Conservation (phyloP, 2,888 invertebrate genomes). For the Ceriagrion tenellum region DNA sequence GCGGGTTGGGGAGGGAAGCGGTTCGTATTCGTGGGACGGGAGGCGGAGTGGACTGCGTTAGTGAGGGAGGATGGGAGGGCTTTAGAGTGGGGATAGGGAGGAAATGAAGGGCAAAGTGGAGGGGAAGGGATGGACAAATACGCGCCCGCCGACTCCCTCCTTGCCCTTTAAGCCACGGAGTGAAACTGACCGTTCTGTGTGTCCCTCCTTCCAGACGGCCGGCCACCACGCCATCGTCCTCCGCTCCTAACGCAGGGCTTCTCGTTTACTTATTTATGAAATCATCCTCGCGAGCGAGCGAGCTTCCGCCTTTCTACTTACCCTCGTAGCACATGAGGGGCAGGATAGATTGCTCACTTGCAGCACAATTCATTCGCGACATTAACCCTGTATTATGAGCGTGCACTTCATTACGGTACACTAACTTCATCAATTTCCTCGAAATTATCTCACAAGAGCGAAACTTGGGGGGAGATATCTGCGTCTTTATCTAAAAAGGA, state of each 20-base stretch:
- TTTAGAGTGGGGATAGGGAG: neutral
- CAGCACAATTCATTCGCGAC: neutral
- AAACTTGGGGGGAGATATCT: too few species aligned
- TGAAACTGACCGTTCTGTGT: neutral
- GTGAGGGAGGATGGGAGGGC: neutral
- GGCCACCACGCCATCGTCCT: neutral
- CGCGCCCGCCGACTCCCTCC: neutral
- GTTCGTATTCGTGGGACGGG: neutral
- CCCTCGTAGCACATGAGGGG: neutral
- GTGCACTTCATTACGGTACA: neutral
- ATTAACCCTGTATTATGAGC: neutral
- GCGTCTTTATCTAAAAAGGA: too few species aligned
- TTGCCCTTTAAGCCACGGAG: neutral
- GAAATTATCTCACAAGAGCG: too few species aligned
- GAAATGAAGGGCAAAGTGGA: neutral
- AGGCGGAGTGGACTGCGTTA: neutral
- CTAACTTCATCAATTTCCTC: too few species aligned
- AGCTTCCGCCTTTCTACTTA: neutral
- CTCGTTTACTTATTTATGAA: conserved; percentile 2
- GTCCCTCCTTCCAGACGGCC: conserved; percentile 6
- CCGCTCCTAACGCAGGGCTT: neutral
- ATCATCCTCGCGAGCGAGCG: neutral
- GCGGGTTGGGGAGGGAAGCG: neutral
- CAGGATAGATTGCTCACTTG: neutral
- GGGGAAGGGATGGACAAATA: neutral